Percentiles rank a stretch among this genome's conserved stretches.
Conservation (phyloP, 2,797 vertebrate species). For the Gallinago nigripennis region DNA sequence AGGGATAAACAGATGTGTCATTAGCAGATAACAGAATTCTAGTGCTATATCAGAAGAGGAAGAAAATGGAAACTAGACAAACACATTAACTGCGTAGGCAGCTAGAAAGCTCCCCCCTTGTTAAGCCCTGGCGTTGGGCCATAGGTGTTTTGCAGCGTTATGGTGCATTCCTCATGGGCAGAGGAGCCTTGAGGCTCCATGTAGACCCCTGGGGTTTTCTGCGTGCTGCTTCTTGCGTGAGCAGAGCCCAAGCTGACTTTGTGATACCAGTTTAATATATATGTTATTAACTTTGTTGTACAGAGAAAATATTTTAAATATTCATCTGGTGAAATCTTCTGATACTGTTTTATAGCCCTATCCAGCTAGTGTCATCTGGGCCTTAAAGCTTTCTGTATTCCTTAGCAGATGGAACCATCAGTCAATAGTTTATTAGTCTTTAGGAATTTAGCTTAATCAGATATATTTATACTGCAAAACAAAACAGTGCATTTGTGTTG, state of each 20-base stretch:
- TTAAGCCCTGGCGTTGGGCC: neutral
- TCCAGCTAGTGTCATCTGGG: neutral
- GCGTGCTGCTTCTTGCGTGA: neutral
- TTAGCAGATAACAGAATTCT: neutral
- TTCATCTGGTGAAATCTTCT: neutral
- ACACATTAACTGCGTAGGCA: neutral
- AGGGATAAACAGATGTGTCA: neutral
- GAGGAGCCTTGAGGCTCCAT: neutral
- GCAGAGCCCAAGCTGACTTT: neutral
- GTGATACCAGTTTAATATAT: neutral
- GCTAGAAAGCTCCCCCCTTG: neutral
- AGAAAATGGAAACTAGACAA: conserved; percentile 6
- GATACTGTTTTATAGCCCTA: neutral
- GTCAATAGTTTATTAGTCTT: neutral
- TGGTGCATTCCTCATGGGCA: neutral
- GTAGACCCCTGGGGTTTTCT: neutral
- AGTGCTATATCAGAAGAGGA: conserved; percentile 17
- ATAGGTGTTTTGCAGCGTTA: neutral
- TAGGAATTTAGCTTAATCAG: neutral
- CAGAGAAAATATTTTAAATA: conserved; percentile 21
- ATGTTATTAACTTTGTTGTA: neutral
- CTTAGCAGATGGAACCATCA: neutral
- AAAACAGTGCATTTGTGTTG: conserved; percentile 39
- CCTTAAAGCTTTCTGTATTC: neutral
- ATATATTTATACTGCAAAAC: conserved; percentile 51